Conservation (phyloP, 2,888 invertebrate species). For the Pedicia rivosa region DNA sequence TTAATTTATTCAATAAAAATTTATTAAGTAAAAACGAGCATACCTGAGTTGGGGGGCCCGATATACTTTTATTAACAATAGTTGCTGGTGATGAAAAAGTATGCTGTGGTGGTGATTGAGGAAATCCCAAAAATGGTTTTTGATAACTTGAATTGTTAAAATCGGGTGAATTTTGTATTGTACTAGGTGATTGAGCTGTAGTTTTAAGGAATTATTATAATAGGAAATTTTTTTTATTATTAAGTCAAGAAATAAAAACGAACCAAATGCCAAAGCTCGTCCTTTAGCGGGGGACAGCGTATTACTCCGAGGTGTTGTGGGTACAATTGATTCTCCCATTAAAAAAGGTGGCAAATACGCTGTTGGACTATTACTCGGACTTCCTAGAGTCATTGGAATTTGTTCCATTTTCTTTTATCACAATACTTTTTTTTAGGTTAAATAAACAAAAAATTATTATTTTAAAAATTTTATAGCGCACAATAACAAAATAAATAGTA, state of each 20-base stretch:
- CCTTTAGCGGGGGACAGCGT: slow-evolving; percentile 44
- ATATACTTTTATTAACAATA: slow-evolving; percentile 18
- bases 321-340: slow-evolving; percentile 51
- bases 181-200: slow-evolving; percentile 33
- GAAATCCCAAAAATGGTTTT: slow-evolving; percentile 30
- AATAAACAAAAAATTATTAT: background rate
- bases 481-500: no score
- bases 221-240: background rate
- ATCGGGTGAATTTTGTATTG: slow-evolving; percentile 33
- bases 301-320: slow-evolving; percentile 37
- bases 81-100: slow-evolving; percentile 17
- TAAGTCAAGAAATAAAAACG: slow-evolving; percentile 15
- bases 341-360: slow-evolving; percentile 64
- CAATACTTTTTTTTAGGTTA: no score
- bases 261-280: slow-evolving; percentile 39
- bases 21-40: slow-evolving; percentile 4
- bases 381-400: slow-evolving; percentile 74
- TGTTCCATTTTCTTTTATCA: slow-evolving; percentile 46
- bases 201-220: slow-evolving; percentile 9
- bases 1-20: no score
- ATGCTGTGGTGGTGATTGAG: slow-evolving; percentile 12
- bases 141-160: slow-evolving; percentile 35
- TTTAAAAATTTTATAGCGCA: no score
- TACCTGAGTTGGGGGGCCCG: slow-evolving; percentile 23
- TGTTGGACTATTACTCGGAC: slow-evolving; percentile 56